A percentile compares a stretch with the other conserved stretches of the same genome.
Evolutionary conservation across 2,113 vertebrate genomes (phyloP).

Genomic region (Saguinus imperator): DNA sequence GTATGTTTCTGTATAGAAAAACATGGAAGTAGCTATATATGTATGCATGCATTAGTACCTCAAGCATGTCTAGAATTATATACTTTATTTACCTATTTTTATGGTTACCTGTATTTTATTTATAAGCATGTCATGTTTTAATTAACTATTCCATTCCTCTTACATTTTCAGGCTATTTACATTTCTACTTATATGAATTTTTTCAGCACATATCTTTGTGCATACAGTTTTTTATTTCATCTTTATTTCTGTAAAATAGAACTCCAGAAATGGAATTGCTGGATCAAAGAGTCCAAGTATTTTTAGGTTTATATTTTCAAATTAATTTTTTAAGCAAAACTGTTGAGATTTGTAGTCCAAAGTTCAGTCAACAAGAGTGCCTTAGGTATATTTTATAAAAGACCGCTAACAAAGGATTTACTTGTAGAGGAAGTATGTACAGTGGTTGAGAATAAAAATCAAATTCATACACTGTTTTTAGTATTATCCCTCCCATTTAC

Average conservation of each 20-base stretch:
- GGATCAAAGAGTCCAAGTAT: background rate
- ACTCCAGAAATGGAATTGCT: background rate
- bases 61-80: background rate
- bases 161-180: background rate
- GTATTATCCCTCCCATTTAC: background rate
- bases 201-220: background rate
- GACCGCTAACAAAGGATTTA: background rate
- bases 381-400: background rate
- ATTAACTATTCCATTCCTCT: background rate
- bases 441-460: background rate
- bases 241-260: background rate
- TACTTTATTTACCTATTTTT: background rate
- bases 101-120: background rate
- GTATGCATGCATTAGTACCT: background rate
- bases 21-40: background rate
- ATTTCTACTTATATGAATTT: background rate
- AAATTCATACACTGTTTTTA: background rate
- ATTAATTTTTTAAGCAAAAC: background rate
- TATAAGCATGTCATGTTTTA: background rate
- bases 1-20: background rate
- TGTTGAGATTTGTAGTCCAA: background rate
- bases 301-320: conserved; percentile 10
- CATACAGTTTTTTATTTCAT: background rate
- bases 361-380: background rate
- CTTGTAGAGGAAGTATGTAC: background rate